Evolutionary conservation across 2,797 vertebrate genomes (phyloP).

Genomic region (Mormyrops attenuatus): DNA sequence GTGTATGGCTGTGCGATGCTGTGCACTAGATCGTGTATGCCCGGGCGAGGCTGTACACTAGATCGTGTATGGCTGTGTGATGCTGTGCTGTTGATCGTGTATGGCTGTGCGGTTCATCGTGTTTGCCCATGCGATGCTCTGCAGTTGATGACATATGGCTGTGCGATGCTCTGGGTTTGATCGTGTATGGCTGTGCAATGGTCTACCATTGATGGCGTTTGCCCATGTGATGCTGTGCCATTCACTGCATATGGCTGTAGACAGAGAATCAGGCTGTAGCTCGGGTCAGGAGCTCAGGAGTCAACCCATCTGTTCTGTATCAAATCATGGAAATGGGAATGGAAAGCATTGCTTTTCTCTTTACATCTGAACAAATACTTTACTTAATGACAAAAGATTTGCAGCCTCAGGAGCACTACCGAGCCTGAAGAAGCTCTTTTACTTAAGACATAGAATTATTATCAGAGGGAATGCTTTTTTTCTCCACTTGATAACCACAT

Average conservation of each 20-base stretch:
- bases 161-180: not conserved
- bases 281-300: not conserved
- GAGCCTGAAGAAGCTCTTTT: not conserved
- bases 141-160: not conserved
- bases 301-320: slow-evolving; percentile 6
- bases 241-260: not conserved
- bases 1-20: too few relatives aligned
- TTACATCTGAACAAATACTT: slow-evolving; percentile 26
- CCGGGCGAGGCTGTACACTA: too few relatives aligned
- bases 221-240: not conserved
- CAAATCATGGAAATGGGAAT: slow-evolving; percentile 14
- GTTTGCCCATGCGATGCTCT: not conserved
- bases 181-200: not conserved
- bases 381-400: slow-evolving; percentile 25
- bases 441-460: slow-evolving; percentile 12
- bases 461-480: not conserved
- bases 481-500: not conserved
- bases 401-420: not conserved
- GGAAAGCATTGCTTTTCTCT: slow-evolving; percentile 18
- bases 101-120: too few relatives aligned
- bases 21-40: too few relatives aligned
- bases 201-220: not conserved
- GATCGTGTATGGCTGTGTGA: too few relatives aligned
- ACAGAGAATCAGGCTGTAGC: not conserved
- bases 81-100: not conserved